Evolutionary conservation across 2,797 vertebrate species (phyloP).

Genomic region (Cetoscarus ocellatus): DNA sequence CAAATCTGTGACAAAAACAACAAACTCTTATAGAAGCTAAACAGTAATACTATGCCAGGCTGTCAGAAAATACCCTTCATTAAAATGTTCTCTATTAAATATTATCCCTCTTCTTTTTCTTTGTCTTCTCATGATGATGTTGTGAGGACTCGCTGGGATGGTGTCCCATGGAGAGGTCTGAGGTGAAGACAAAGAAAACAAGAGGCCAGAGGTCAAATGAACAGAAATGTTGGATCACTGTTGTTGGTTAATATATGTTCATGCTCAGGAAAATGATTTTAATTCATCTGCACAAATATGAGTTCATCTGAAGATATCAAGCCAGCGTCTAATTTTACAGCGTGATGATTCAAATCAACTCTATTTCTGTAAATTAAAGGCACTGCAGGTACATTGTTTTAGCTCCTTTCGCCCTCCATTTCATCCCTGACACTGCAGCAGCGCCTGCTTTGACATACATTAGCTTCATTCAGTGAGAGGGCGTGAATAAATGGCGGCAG

Average conservation of each 20-base stretch:
- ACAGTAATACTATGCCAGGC: constrained; percentile 74
- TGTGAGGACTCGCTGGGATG: constrained; percentile 81
- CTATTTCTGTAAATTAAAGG: constrained; percentile 49
- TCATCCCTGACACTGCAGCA: constrained; percentile 62
- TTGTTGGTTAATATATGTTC: background rate
- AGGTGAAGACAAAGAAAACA: constrained; percentile 11
- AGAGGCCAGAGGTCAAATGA: constrained; percentile 17
- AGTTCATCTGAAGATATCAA: background rate
- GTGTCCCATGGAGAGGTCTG: constrained; percentile 83
- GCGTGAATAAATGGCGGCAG: constrained; percentile 72
- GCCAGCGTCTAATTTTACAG: no score
- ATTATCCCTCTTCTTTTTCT: constrained; percentile 49
- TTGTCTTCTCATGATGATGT: constrained; percentile 78
- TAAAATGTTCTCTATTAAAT: constrained; percentile 78
- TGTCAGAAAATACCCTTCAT: constrained; percentile 72
- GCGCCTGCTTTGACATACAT: constrained; percentile 71
- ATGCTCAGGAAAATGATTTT: no score
- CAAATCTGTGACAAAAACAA: constrained; percentile 74
- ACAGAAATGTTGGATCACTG: background rate
- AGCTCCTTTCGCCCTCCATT: constrained; percentile 57
- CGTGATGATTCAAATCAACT: constrained; percentile 20
- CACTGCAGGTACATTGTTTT: constrained; percentile 52
- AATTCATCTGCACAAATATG: no score
- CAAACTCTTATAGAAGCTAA: constrained; percentile 70
- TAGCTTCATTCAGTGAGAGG: constrained; percentile 61